Evolutionary conservation across 2,797 vertebrate species (phyloP).

Genomic region (Acestrorhynchus altus): DNA sequence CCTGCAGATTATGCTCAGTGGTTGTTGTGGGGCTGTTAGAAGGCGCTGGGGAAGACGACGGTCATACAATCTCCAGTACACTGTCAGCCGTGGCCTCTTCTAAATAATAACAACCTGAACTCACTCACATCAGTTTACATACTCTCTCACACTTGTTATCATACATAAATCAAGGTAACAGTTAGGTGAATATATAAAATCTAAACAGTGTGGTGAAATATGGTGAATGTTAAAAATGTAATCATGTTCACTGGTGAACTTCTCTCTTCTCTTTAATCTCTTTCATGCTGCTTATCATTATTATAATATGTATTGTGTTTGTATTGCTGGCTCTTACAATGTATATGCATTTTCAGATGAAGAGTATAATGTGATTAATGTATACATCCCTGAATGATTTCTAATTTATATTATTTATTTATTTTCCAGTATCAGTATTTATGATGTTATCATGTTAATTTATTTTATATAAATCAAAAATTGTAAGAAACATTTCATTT

Average conservation of each 20-base stretch:
- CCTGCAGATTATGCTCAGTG: conserved; percentile 13
- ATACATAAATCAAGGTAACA: neutral
- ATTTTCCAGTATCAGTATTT: conserved; percentile 6
- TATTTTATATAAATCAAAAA: neutral
- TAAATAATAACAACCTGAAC: neutral
- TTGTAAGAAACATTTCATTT: neutral
- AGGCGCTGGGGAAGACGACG: conserved; percentile 21
- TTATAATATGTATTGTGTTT: neutral
- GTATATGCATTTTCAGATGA: neutral
- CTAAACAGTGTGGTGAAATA: neutral
- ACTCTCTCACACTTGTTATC: neutral
- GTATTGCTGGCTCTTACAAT: neutral
- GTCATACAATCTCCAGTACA: conserved; percentile 20
- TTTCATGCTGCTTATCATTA: neutral
- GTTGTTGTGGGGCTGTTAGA: conserved; percentile 23
- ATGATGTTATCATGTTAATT: neutral
- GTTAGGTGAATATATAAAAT: neutral
- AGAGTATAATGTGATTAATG: neutral
- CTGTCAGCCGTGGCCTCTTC: conserved; percentile 23
- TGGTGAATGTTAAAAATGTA: neutral
- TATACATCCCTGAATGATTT: neutral
- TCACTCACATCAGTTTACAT: neutral
- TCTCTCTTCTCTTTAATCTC: neutral
- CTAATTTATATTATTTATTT: conserved; percentile 6
- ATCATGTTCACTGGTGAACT: neutral